These are phyloP conservation scores for Nothoprocta perdicaria DNA, from an alignment of 2,113 vertebrate species.

Conservation along the genomic window DNA sequence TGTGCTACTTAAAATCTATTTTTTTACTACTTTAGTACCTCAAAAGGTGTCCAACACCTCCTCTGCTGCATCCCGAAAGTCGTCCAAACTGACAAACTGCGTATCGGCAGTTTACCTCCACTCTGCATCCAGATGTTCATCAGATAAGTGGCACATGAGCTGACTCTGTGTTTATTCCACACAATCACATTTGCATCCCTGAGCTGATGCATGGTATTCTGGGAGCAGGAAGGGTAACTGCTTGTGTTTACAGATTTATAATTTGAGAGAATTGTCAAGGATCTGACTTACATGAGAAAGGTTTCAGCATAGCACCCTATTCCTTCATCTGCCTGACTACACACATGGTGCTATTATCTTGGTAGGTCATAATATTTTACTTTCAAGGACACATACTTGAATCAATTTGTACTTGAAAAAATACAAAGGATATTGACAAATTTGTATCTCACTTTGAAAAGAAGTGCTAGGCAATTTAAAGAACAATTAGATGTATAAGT, in stretches of 20 bases:
- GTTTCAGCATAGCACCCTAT: not conserved
- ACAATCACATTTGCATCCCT: not conserved
- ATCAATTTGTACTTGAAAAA: not conserved
- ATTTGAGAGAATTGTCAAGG: constrained; percentile 11
- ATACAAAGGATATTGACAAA: not conserved
- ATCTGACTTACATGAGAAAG: not conserved
- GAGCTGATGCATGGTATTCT: not conserved
- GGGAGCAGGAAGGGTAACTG: not conserved
- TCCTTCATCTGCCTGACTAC: not conserved
- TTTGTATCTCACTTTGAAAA: not conserved
- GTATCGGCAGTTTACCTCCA: not conserved
- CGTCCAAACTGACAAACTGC: not conserved
- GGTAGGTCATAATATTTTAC: not conserved
- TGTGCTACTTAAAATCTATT: not conserved
- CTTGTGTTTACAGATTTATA: not conserved
- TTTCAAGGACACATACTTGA: not conserved
- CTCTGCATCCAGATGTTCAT: constrained; percentile 25
- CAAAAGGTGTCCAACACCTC: not conserved
- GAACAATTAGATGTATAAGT: not conserved
- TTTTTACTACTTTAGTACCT: not conserved
- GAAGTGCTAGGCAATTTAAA: not conserved
- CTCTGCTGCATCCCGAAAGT: not conserved
- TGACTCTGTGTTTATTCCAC: not conserved
- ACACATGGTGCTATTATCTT: not conserved
- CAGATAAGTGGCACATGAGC: not conserved